These are phyloP conservation scores for Scalopus aquaticus DNA, from an alignment of 2,113 vertebrate species.

Conservation along the genomic window DNA sequence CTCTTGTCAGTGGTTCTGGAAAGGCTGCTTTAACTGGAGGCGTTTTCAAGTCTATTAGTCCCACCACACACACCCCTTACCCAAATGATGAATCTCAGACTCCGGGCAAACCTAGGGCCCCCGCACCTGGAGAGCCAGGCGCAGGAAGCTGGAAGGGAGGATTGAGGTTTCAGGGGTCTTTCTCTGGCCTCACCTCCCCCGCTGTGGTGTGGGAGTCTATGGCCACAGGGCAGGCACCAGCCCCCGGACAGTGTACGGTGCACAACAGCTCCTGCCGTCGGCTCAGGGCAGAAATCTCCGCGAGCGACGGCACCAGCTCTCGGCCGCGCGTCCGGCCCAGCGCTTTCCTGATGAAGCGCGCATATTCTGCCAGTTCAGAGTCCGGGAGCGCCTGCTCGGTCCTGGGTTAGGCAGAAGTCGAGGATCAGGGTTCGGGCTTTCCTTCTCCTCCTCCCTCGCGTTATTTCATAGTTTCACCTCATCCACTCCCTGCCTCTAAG, in stretches of 20 bases:
- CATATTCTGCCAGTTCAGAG: constrained; percentile 93
- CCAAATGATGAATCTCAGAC: neutral
- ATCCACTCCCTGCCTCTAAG: neutral
- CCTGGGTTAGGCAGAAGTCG: constrained; percentile 79
- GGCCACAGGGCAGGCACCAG: constrained; percentile 90
- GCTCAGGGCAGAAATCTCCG: constrained; percentile 95
- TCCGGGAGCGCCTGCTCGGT: constrained; percentile 89
- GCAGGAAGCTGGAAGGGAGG: neutral
- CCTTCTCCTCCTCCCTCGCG: neutral
- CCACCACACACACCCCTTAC: accelerated
- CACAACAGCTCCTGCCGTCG: constrained; percentile 92
- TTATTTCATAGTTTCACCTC: neutral
- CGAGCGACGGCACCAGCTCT: constrained; percentile 94
- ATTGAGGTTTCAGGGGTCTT: neutral
- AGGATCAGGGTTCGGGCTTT: neutral
- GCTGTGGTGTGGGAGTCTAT: constrained; percentile 96
- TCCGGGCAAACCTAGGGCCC: neutral
- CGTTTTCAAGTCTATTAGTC: neutral
- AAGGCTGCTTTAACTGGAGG: neutral
- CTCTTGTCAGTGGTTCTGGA: neutral
- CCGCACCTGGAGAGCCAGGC: neutral
- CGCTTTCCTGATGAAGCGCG: constrained; percentile 93
- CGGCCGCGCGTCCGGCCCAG: constrained; percentile 92
- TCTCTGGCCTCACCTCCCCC: constrained; percentile 88
- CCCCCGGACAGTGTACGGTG: constrained; percentile 92